phyloP scores from a whole-genome alignment of 2,797 vertebrate genomes.

The Sebastes kiyomatsui region DNA sequence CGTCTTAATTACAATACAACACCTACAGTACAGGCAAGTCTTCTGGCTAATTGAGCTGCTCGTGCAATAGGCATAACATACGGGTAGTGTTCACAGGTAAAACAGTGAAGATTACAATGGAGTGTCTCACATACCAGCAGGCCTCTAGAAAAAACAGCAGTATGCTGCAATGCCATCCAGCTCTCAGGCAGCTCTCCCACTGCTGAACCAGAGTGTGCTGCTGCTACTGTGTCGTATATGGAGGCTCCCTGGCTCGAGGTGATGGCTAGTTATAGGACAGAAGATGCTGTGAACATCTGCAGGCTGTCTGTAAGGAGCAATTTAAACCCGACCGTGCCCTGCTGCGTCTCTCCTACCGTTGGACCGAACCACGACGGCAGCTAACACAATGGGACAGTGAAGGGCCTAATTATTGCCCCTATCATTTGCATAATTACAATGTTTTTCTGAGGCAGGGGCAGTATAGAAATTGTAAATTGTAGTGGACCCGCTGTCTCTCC shows the following conservation, averaged over 20 bases:
- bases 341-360: constrained; percentile 55
- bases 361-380: constrained; percentile 67
- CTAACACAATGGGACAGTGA: constrained; percentile 78
- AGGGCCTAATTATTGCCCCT: constrained; percentile 85
- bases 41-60: neutral
- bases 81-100: neutral
- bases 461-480: constrained; percentile 87
- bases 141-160: neutral
- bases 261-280: constrained; percentile 39
- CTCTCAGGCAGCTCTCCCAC: neutral
- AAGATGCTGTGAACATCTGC: constrained; percentile 70
- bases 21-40: too few species aligned
- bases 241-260: constrained; percentile 14
- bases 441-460: constrained; percentile 76
- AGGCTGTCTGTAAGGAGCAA: constrained; percentile 64
- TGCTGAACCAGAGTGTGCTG: neutral
- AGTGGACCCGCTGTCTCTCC: constrained; percentile 79
- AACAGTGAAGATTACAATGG: neutral
- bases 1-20: neutral
- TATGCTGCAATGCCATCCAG: neutral
- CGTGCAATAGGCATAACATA: neutral
- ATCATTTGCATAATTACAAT: constrained; percentile 88
- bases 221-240: neutral
- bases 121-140: neutral
- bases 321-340: constrained; percentile 60